Percentiles rank a stretch among this genome's conserved stretches.
Evolutionary conservation across 2,797 vertebrate species (phyloP).

Genomic region (Threskiornis aethiopicus): DNA sequence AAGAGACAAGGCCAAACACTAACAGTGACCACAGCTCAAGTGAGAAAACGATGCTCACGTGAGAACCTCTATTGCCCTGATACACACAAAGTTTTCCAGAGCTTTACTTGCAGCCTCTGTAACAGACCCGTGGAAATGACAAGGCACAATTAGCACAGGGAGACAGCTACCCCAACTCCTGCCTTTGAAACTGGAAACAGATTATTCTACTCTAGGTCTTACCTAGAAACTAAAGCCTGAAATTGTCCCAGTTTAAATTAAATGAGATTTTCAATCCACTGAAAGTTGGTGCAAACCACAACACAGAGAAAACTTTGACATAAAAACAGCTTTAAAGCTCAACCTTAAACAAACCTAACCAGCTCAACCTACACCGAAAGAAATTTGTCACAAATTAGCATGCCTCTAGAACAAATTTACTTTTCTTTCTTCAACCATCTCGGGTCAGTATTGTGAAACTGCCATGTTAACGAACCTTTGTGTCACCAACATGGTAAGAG

Average conservation of each 20-base stretch:
- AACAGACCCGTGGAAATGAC: background rate
- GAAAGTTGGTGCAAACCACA: background rate
- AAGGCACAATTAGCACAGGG: background rate
- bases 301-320: background rate
- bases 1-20: background rate
- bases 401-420: background rate
- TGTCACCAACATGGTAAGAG: background rate
- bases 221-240: background rate
- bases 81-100: background rate
- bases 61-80: background rate
- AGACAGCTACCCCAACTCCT: background rate
- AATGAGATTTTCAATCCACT: background rate
- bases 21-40: background rate
- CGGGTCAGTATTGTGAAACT: background rate
- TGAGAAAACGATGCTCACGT: accelerated
- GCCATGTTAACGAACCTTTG: background rate
- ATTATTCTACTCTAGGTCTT: background rate
- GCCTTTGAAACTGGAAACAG: background rate
- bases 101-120: accelerated
- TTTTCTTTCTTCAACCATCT: background rate
- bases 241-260: background rate
- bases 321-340: background rate
- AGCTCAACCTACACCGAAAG: background rate
- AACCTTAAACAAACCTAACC: background rate
- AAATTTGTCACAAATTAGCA: background rate